Base-by-base conservation (phyloP, 2,888 invertebrate genomes). In the Ichneumoninae sp. region DNA sequence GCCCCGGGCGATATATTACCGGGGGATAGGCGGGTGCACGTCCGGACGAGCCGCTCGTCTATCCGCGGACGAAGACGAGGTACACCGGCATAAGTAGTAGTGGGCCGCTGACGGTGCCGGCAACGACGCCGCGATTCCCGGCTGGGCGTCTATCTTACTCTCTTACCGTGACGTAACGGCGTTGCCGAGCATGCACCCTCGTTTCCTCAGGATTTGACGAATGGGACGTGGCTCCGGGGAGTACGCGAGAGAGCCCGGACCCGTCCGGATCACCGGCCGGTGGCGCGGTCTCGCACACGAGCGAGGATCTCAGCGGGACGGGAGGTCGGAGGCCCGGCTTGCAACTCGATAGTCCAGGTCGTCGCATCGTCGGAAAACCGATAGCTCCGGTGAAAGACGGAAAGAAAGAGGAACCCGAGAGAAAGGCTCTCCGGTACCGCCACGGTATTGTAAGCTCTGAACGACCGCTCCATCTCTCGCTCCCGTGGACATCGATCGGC, bases 1-100 rank as follows among this genome's bases (percentile, higher is more conserved):
- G 85, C 86, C 87, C 74, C 85, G 86, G 83, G 88, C 89, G 88
- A 90, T 91, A 90, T 89, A 90, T 89, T 90, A 89, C 87, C 10
- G 40, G 40, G 22, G 80, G 52, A 79, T 70, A 70, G 75, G 54
- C 75, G 79, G 70, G 70, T 36, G 50, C 54, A 33, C 77, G 47
- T 40, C 47, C 66, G 68, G 71, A 19, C 30, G 7, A 7, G 26
- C 74, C 82, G 52, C 76, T 60, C 80, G 71, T 69, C 79, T 52
- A 74, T 80, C 54, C 69, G 33, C 66, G 22, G 65, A 57, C 69
- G 74, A 65, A 82, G 80, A 77, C 74, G 72, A 30, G 75, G 50
- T 50, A 30, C 52, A 62, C 30, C 22, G 54, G 54, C 68, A 68
- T 68, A 68, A 54, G 68, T 40, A 68, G 40, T 44, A 33, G 66